These are phyloP conservation scores for Stomatorhinus ivindoensis DNA, from an alignment of 2,113 vertebrate genomes.

Conservation along the genomic window DNA sequence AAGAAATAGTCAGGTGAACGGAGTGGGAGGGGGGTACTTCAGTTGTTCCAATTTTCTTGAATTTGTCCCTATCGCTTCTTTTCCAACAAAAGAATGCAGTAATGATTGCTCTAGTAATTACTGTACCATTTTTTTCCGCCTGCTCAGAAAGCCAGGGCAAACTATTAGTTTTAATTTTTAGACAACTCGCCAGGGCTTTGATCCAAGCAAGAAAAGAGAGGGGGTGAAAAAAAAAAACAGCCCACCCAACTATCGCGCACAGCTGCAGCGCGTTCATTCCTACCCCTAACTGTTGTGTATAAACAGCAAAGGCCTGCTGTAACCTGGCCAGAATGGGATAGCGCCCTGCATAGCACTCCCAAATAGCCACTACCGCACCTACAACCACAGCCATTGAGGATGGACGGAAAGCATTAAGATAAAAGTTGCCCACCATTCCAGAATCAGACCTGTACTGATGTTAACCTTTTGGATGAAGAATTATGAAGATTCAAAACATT, in stretches of 20 bases:
- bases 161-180: slow-evolving; percentile 30
- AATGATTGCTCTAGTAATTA: slow-evolving; percentile 23
- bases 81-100: slow-evolving; percentile 21
- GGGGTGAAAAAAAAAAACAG: slow-evolving; percentile 7
- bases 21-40: not conserved
- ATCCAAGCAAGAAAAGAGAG: slow-evolving; percentile 17
- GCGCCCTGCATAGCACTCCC: slow-evolving; percentile 1
- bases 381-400: slow-evolving; percentile 10
- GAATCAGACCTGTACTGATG: slow-evolving; percentile 9
- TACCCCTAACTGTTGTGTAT: slow-evolving; percentile 9
- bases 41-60: slow-evolving; percentile 20
- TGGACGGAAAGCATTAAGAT: slow-evolving; percentile 30
- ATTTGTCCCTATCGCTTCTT: slow-evolving; percentile 24
- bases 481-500: not conserved
- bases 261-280: slow-evolving; percentile 18
- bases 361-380: slow-evolving; percentile 18
- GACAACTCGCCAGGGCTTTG: slow-evolving; percentile 22
- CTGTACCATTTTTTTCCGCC: slow-evolving; percentile 21
- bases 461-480: slow-evolving; percentile 11
- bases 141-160: slow-evolving; percentile 16
- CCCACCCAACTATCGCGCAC: slow-evolving; percentile 25
- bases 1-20: not conserved
- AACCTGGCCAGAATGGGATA: slow-evolving; percentile 32
- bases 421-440: slow-evolving; percentile 18
- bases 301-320: slow-evolving; percentile 23